Evolutionary conservation across 2,888 invertebrate genomes (phyloP), one percentile per base, ranked within the genome.

Genomic region (Cryptus armator): DNA sequence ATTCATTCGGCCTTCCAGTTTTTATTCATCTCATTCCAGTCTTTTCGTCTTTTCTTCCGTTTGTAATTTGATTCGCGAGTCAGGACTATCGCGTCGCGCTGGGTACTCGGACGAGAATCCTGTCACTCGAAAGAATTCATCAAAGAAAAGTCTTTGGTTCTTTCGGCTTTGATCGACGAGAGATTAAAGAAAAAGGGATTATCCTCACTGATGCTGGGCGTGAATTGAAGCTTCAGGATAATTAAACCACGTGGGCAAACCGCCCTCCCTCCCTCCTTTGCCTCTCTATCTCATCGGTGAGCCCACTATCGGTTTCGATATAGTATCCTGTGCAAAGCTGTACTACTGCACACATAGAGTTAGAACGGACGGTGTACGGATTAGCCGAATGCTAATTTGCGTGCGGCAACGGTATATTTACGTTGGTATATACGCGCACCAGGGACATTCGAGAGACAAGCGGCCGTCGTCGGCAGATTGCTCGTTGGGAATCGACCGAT

Each of bases 1-100:
- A 48, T 84, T 72, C 75, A 81, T 66, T 66, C 71, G 84, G 46
- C 83, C 66, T 83, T 84, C 67, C 76, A 84, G 77, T 83, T 84
- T 86, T 81, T 84, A 10, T 75, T 48, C 48, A 14, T 16, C 78
- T 79, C 85, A 76, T 86, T 84, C 37, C 72, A 70, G 75, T 83
- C 14, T 24, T 59, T 29, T 62, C 32, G 59, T 32, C 59, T 71
- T 81, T 56, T 62, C 74, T 56, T 67, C 24, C 81, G 29, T 32
- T 74, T 43, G 56, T 81, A 84, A 81, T 81, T 84, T 59, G 67
- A 86, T 84, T 81, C 29, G 67, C 24, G 51, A 66, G 37, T 24
- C 75, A 48, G 32, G 29, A 67, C 66, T 29, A 62, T 59, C 43
- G n/a, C 24, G 44, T 59, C 66, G 56, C 43, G 64, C 44, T 67